Conservation (phyloP, 2,113 vertebrate species). For the Aythya baeri region DNA sequence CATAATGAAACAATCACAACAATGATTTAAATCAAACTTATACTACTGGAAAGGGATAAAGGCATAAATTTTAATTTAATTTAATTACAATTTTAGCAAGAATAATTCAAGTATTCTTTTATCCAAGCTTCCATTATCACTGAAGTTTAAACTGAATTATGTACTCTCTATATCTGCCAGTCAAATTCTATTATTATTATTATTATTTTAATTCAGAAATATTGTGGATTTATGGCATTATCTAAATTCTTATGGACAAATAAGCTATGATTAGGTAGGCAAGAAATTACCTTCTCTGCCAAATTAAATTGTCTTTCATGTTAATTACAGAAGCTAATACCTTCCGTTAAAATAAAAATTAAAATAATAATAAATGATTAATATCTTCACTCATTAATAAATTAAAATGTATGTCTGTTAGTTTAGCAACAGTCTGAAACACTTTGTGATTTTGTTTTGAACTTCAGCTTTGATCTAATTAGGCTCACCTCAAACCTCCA, state of each 20-base stretch:
- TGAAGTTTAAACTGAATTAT: neutral
- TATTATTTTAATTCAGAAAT: neutral
- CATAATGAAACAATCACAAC: neutral
- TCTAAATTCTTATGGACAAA: neutral
- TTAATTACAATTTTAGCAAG: slow-evolving; percentile 1
- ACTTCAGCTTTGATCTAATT: neutral
- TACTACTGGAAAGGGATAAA: neutral
- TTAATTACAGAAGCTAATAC: neutral
- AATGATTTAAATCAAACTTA: neutral
- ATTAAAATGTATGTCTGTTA: neutral
- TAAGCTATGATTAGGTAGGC: neutral
- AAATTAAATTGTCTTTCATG: neutral
- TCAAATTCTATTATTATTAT: neutral
- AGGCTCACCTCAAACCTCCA: neutral
- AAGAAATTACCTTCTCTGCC: neutral
- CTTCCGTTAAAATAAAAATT: neutral
- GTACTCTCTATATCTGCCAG: neutral
- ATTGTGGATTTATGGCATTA: neutral
- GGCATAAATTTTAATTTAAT: slow-evolving; percentile 7
- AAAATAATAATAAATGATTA: neutral
- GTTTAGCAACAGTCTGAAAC: neutral
- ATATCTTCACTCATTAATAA: neutral
- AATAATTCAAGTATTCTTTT: neutral
- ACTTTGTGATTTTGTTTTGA: neutral
- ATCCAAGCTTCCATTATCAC: neutral